These are phyloP conservation scores for Teinopalpus imperialis DNA, from an alignment of 2,888 invertebrate genomes.

Conservation along the genomic window DNA sequence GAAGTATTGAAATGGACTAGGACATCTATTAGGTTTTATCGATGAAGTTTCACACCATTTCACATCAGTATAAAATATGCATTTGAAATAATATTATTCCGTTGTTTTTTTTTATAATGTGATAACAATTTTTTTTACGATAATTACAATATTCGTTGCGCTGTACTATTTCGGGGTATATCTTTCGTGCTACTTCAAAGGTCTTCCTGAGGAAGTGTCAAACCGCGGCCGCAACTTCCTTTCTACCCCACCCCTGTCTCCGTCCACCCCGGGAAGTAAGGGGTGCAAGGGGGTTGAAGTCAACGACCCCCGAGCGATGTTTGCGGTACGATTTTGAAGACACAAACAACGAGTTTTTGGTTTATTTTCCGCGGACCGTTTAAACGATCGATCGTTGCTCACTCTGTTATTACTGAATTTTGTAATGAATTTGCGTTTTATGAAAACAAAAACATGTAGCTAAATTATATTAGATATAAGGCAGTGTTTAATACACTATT, in stretches of 20 bases:
- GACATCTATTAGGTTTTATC: no score
- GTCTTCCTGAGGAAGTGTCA: slow-evolving; percentile 80
- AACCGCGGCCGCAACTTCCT: slow-evolving; percentile 75
- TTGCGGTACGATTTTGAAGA: slow-evolving; percentile 74
- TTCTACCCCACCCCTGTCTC: slow-evolving; percentile 40
- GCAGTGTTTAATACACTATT: no score
- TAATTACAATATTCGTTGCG: background rate
- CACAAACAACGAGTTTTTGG: slow-evolving; percentile 64
- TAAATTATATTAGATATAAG: no score
- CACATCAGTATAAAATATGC: no score
- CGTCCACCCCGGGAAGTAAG: slow-evolving; percentile 40
- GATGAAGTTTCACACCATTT: no score
- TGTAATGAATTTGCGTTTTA: no score
- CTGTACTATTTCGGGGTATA: slow-evolving; percentile 29
- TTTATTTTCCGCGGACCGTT: slow-evolving; percentile 59
- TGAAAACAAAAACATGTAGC: no score
- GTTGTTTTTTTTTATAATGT: slow-evolving; percentile 33
- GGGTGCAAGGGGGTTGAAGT: slow-evolving; percentile 55
- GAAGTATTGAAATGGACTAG: no score
- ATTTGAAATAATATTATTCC: no score
- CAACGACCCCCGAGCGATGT: slow-evolving; percentile 64
- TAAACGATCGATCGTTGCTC: slow-evolving; percentile 53
- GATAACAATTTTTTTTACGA: slow-evolving; percentile 16
- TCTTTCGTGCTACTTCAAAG: slow-evolving; percentile 67
- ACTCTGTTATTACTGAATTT: slow-evolving; percentile 32